Percentiles rank a stretch among this genome's conserved stretches.
phyloP scores from a whole-genome alignment of 2,888 invertebrate species.

The Limnephilus marmoratus region DNA sequence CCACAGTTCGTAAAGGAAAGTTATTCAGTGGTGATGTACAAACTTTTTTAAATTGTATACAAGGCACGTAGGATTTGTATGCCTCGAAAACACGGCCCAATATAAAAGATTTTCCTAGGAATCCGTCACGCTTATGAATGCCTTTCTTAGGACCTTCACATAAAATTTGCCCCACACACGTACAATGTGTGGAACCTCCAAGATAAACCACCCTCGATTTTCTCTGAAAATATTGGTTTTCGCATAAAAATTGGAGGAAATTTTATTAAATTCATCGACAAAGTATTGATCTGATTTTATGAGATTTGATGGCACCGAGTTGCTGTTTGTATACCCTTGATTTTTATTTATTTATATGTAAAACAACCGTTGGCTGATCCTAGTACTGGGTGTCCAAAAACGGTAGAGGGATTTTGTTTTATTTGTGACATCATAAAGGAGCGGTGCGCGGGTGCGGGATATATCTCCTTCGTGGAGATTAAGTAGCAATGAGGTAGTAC shows the following conservation, averaged over 20 bases:
- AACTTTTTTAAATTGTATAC: neutral
- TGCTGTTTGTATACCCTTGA: neutral
- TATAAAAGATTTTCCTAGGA: neutral
- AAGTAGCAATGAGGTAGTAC: too few relatives aligned
- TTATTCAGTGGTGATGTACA: neutral
- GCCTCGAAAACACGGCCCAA: neutral
- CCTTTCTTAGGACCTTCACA: neutral
- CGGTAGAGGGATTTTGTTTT: too few relatives aligned
- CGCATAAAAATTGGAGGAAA: neutral
- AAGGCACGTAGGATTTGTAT: neutral
- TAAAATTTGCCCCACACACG: neutral
- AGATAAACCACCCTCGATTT: neutral
- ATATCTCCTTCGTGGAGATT: too few relatives aligned
- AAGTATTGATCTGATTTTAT: neutral
- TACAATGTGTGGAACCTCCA: neutral
- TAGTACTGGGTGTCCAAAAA: too few relatives aligned
- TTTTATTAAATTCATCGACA: neutral
- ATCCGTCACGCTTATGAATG: neutral
- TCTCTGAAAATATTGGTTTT: neutral
- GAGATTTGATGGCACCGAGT: neutral
- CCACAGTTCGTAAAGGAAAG: neutral
- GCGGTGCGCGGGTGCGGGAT: too few relatives aligned
- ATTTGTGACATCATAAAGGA: too few relatives aligned
- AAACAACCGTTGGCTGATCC: neutral
- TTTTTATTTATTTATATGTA: neutral